Conservation (phyloP, 2,888 invertebrate genomes). For the Pseudeuparius sepicola region DNA sequence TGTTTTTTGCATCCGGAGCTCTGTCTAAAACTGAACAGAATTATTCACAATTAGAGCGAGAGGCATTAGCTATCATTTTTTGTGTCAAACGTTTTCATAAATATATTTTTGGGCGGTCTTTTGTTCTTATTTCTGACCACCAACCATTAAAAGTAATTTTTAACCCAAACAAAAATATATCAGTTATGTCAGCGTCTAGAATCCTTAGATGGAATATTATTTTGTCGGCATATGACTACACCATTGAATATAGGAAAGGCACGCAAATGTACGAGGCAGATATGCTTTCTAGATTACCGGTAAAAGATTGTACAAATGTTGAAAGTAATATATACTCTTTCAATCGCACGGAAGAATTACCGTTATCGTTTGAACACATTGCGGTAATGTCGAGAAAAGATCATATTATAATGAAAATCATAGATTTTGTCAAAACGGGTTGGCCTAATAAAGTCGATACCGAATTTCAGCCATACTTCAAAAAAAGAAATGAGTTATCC, state of each 20-base stretch:
- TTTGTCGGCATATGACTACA: constrained; percentile 9
- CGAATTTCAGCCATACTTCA: constrained; percentile 13
- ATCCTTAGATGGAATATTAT: constrained; percentile 7
- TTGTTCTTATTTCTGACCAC: constrained; percentile 23
- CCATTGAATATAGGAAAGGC: constrained; percentile 10
- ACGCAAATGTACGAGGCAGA: constrained; percentile 13
- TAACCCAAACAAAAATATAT: no score
- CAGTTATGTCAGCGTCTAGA: no score
- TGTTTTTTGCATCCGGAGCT: constrained; percentile 28
- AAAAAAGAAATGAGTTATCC: constrained; percentile 13
- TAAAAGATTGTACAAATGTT: constrained; percentile 6
- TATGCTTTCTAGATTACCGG: constrained; percentile 15
- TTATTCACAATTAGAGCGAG: constrained; percentile 25
- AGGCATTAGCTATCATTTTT: constrained; percentile 24
- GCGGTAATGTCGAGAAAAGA: constrained; percentile 11
- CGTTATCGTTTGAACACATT: constrained; percentile 11
- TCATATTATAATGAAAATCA: constrained; percentile 12
- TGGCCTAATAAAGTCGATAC: constrained; percentile 15
- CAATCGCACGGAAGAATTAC: constrained; percentile 11
- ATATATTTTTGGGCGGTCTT: constrained; percentile 30
- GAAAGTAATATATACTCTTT: constrained; percentile 12
- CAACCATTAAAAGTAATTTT: constrained; percentile 8
- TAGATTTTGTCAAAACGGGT: constrained; percentile 11
- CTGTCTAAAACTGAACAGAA: constrained; percentile 29
- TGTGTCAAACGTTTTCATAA: constrained; percentile 33